Base-by-base conservation (phyloP, 2,113 vertebrate genomes). In the Hystrix brachyura region DNA sequence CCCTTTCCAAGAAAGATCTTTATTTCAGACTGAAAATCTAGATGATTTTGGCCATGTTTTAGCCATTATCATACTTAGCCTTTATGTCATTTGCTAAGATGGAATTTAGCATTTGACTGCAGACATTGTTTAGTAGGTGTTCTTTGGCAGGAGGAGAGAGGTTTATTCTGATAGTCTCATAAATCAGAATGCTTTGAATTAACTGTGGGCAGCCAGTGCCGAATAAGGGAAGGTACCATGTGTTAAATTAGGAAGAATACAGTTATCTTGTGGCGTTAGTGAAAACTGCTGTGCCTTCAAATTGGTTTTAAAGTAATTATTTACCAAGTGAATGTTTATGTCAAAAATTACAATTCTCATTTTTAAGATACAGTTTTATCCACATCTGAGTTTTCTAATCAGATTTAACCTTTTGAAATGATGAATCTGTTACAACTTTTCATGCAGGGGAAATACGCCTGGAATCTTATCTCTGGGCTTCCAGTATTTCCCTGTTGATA, bases 1-100 rank as follows among this genome's bases (percentile, higher is more conserved):
- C 78, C 90, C n/a, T 96, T 97, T 95, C 84, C 60, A 92, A 84
- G 94, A 95, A 96, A 62, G 87, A 90, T 71, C 43, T 43, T 90
- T 87, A 43, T 87, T 97, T 84, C 80, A 85, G 43, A 55, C 62
- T 18, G 60, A 65, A 95, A 80, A 69, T 18, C n/a, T 74, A 14
- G 48, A 23, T 96, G 43, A 87, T 88, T 82, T 90, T 27, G 57
- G 34, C 46, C 53, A 11, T 83, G 14, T 74, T 79, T 79, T 94
- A 78, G 86, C 21, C 79, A 60, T 94, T 83, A 86, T 85, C 27
- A 14, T 25, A 76, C 64, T 81, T 51, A 62, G 3, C 67, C 53
- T 93, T 59, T 27, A 29, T 34, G 11, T 91, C n/a, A 46, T 1
- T 94, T 95, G 29, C 34, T 88, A 72, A 79, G 90, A 62, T 92